Base-by-base conservation (phyloP, 1,140 invertebrate genomes). In the Pachypeltis micranthus region DNA sequence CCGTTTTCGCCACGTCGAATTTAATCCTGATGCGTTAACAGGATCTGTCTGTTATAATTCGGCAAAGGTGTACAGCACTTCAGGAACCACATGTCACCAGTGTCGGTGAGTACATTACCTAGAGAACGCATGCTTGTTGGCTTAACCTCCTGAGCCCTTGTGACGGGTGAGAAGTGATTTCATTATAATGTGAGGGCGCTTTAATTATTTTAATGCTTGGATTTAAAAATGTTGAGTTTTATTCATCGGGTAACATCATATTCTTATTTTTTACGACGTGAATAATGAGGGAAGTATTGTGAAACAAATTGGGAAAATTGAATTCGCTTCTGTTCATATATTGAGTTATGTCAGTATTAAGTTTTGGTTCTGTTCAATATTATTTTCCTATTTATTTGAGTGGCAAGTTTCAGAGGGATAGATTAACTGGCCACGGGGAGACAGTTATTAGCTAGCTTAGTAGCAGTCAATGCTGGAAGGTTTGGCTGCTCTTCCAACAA, bases 1-100 rank as follows among this genome's bases (percentile, higher is more conserved):
- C 34, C 34, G 34, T 10, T 10, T 39, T 10, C 47, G 47, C 12
- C 47, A 51, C 4, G 47, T 51, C 47, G 47, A 51, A 21, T 51
- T 51, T 21, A 51, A 51, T 51, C 47, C 47, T 4, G 47, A 51
- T 21, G 47, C 47, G 12, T 21, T 51, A 4, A 7, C 19, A 4
- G 47, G 47, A 7, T 4, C 10, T 4, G 23, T 51, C 47, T 10
- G 10, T 21, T 51, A 51, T 21, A 21, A 21, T 51, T 4, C 7
- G 4, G 3, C 3, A 4, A 51, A 51, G 21, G 3, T 4, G 47
- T 51, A 51, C 47, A 21, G 19, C 47, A 7, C 4, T 10, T 14
- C 10, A 16, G 65, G 65, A 2, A 66, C 63, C 21, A 66, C 65
- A 14, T 66, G 66, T 56, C 64, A 67, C 44, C 63, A 67, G 47